Evolutionary conservation across 2,113 vertebrate genomes (phyloP), one percentile per base, ranked within the genome.

Genomic region (Gallinago undulata): DNA sequence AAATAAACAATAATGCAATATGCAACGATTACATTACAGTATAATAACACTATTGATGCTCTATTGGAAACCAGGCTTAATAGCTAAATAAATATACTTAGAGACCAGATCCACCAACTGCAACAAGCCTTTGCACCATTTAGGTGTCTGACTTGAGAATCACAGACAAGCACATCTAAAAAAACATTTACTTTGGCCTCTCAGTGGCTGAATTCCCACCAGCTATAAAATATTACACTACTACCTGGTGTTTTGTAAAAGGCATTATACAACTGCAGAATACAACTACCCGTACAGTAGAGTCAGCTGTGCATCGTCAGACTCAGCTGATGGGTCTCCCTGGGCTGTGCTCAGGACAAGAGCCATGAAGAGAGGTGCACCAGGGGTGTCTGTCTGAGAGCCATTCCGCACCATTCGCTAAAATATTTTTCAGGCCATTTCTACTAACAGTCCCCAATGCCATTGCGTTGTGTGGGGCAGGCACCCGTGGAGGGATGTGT

Each of bases 401-500:
- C 24, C 11, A 19, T n/a, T 66, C 21, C 25, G 15, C 56, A 51
- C 12, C 35, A 39, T 2, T 62, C 0, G 0, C 16, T 19, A 11
- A 64, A 64, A 11, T 25, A 16, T 25, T 57, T 70, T 69, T 33
- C 39, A 53, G 31, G 45, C 16, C 45, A 30, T 33, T 84, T 73
- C 63, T 76, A 31, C 56, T 27, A 21, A 53, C 6, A 70, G 48
- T 2, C 1, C 12, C 10, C 50, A 80, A 30, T 3, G 8, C 23
- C 55, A 35, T 8, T 7, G 12, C 9, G 28, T 3, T 60, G 14
- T 19, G 31, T 27, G 24, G 50, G 25, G 51, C 15, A 47, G 43
- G 13, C 25, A 31, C 1, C 1, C 25, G 19, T 3, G 4, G n/a
- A 75, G 2, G 7, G 27, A 8, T 45, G 10, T 22, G 41, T 30